A percentile compares a stretch with the other conserved stretches of the same genome.
phyloP scores from a whole-genome alignment of 2,888 invertebrate species.

The Caenorhabditis parvicauda region DNA sequence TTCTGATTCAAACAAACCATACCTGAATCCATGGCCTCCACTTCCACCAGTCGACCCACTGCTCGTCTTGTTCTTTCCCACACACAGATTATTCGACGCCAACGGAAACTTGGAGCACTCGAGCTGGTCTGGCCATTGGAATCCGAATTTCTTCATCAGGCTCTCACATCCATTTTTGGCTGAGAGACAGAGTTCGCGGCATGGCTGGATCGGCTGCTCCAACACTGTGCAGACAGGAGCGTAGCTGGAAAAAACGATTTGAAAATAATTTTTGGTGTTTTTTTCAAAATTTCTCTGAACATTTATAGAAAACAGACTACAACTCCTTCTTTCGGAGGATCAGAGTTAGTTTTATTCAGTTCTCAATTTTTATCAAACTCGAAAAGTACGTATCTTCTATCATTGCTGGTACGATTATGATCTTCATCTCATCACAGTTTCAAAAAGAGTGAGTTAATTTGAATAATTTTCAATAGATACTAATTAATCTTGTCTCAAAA shows the following conservation, averaged over 20 bases:
- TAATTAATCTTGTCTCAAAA: too few relatives aligned
- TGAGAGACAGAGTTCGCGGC: slow-evolving; percentile 64
- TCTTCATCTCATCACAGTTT: too few relatives aligned
- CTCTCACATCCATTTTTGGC: slow-evolving; percentile 64
- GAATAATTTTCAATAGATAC: too few relatives aligned
- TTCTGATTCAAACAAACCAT: not conserved
- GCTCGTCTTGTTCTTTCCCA: slow-evolving; percentile 66
- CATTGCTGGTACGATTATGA: too few relatives aligned
- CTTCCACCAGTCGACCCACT: slow-evolving; percentile 11
- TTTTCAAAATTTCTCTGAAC: not conserved
- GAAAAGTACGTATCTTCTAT: too few relatives aligned
- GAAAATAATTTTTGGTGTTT: not conserved
- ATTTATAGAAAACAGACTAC: too few relatives aligned
- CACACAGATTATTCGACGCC: slow-evolving; percentile 64
- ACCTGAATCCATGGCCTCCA: not conserved
- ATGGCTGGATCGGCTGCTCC: slow-evolving; percentile 64
- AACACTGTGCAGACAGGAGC: slow-evolving; percentile 95
- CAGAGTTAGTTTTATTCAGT: too few relatives aligned
- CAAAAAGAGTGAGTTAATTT: too few relatives aligned
- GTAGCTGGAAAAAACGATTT: slow-evolving; percentile 62
- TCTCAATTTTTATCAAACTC: too few relatives aligned
- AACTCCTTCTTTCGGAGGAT: too few relatives aligned
- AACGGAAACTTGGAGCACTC: slow-evolving; percentile 65
- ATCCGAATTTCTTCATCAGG: slow-evolving; percentile 67
- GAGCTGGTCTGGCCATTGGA: slow-evolving; percentile 66